Evolutionary conservation across 2,888 invertebrate species (phyloP).

Genomic region (Tetropium fuscum): DNA sequence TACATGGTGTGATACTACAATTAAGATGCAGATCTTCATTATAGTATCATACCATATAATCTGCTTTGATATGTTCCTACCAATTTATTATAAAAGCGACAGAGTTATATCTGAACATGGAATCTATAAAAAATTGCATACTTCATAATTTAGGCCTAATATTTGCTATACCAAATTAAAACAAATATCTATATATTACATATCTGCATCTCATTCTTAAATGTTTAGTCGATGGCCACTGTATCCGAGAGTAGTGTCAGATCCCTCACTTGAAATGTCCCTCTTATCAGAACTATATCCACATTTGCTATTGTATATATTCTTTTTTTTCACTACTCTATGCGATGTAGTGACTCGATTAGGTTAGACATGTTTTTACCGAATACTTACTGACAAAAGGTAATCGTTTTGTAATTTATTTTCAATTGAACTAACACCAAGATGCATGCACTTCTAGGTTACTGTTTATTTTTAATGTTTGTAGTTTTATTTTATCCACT

Average conservation of each 20-base stretch:
- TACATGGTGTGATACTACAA: too few relatives aligned
- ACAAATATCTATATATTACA: too few relatives aligned
- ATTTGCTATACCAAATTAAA: too few relatives aligned
- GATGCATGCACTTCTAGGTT: constrained; percentile 21
- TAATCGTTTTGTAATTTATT: constrained; percentile 15
- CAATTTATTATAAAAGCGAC: too few relatives aligned
- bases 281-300: too few relatives aligned
- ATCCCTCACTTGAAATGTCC: constrained; percentile 1
- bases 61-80: too few relatives aligned
- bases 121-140: too few relatives aligned
- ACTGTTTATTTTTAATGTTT: constrained; percentile 12
- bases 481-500: constrained; percentile 21
- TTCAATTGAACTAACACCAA: constrained; percentile 18
- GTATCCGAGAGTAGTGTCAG: constrained; percentile 16
- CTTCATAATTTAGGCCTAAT: too few relatives aligned
- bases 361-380: constrained; percentile 8
- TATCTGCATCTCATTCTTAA: constrained; percentile 12
- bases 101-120: too few relatives aligned
- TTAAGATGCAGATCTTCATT: too few relatives aligned
- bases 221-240: constrained; percentile 16
- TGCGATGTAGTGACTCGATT: constrained; percentile 8
- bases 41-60: too few relatives aligned
- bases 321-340: constrained; percentile 7
- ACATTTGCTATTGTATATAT: too few relatives aligned
- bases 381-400: constrained; percentile 15